A percentile compares a stretch with the other conserved stretches of the same genome.
Evolutionary conservation across 2,888 invertebrate species (phyloP).

Genomic region (Eupithecia subumbrata): DNA sequence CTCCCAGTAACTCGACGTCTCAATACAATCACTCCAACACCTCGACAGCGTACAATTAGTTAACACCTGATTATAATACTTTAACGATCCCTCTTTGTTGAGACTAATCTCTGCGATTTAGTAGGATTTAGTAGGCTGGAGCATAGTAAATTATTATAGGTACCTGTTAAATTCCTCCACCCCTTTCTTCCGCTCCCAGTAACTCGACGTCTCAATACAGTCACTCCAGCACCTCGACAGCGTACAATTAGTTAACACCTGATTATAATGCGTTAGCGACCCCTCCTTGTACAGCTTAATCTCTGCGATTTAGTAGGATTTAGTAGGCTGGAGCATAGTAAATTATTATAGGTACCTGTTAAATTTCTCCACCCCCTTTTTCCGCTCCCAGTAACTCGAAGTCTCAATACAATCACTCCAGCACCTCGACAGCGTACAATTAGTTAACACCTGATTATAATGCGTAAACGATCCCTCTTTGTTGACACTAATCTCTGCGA

Average conservation of each 20-base stretch:
- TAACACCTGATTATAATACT: slow-evolving; percentile 90
- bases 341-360: slow-evolving; percentile 82
- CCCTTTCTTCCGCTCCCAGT: slow-evolving; percentile 81
- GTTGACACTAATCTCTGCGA: slow-evolving; percentile 90
- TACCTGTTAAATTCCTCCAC: slow-evolving; percentile 89
- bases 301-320: slow-evolving; percentile 78
- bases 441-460: slow-evolving; percentile 88
- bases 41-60: slow-evolving; percentile 87
- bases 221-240: slow-evolving; percentile 90
- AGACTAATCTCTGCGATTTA: slow-evolving; percentile 89
- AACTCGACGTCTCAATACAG: slow-evolving; percentile 87
- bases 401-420: slow-evolving; percentile 90
- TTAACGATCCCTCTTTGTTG: slow-evolving; percentile 90
- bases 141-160: not conserved
- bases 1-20: slow-evolving; percentile 85
- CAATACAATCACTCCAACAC: slow-evolving; percentile 92
- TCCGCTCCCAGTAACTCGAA: slow-evolving; percentile 86
- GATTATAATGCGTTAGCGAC: slow-evolving; percentile 90
- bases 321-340: too few species aligned
- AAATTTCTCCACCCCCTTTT: slow-evolving; percentile 85
- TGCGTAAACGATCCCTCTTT: slow-evolving; percentile 91
- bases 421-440: slow-evolving; percentile 89
- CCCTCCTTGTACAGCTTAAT: slow-evolving; percentile 93
- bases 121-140: too few species aligned
- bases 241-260: slow-evolving; percentile 89